Conservation (phyloP, 2,797 vertebrate genomes). For the Peromyscus attwateri region DNA sequence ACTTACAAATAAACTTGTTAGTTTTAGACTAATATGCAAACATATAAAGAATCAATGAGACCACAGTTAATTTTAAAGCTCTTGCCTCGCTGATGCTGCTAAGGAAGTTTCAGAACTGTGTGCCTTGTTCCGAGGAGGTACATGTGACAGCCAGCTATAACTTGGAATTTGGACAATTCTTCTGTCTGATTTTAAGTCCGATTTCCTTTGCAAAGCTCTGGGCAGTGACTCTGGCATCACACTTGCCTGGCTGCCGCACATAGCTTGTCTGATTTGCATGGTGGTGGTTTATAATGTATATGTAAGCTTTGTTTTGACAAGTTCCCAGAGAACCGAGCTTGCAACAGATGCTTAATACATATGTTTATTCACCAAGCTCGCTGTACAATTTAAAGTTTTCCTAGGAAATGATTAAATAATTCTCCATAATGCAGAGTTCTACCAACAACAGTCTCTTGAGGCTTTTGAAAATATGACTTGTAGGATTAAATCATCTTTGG, state of each 20-base stretch:
- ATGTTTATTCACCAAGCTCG: conserved; percentile 34
- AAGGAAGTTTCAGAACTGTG: neutral
- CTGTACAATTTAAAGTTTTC: conserved; percentile 34
- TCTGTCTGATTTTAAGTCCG: neutral
- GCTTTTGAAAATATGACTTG: conserved; percentile 39
- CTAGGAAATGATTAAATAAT: conserved; percentile 3
- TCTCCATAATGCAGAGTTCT: neutral
- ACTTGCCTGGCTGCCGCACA: neutral
- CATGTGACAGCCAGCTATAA: neutral
- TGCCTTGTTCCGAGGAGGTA: neutral
- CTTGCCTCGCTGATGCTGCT: neutral
- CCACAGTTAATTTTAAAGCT: neutral
- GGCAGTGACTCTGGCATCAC: neutral
- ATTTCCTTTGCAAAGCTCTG: neutral
- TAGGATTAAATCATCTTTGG: neutral
- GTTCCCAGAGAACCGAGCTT: conserved; percentile 9
- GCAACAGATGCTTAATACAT: conserved; percentile 17
- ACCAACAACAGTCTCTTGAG: neutral
- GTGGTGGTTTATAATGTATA: neutral
- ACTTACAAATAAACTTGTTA: neutral
- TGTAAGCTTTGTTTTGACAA: conserved; percentile 49
- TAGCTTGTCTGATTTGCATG: neutral
- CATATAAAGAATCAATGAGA: neutral
- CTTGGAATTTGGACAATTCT: neutral
- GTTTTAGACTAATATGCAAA: neutral